These are phyloP conservation scores for Drosophila pruinosa DNA, from an alignment of 1,140 invertebrate genomes.

Conservation along the genomic window DNA sequence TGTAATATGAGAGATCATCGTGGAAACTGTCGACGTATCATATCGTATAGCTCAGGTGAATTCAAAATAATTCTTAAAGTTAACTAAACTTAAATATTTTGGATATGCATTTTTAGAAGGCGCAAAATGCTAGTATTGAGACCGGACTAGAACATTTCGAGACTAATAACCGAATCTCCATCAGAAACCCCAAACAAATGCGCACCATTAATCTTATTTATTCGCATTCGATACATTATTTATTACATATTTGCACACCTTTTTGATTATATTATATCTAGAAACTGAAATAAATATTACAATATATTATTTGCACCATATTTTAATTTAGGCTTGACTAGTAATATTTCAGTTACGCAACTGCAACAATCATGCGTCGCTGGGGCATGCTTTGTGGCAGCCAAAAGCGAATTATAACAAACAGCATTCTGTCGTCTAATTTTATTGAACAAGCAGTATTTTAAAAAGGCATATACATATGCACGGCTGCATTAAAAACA, in stretches of 20 bases:
- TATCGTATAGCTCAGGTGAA: conserved; percentile 70
- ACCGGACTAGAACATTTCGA: not conserved
- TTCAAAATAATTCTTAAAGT: not conserved
- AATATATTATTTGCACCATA: too few species aligned
- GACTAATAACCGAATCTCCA: conserved; percentile 58
- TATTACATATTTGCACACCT: conserved; percentile 23
- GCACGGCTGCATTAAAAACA: too few species aligned
- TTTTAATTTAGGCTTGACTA: too few species aligned
- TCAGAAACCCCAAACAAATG: conserved; percentile 23
- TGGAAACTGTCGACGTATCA: conserved; percentile 69
- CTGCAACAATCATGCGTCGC: too few species aligned
- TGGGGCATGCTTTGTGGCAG: too few species aligned
- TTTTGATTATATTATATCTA: too few species aligned
- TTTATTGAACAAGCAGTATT: too few species aligned
- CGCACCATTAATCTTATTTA: conserved; percentile 23
- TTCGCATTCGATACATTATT: conserved; percentile 27
- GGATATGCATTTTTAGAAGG: conserved; percentile 44
- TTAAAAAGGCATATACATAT: too few species aligned
- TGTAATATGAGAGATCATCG: conserved; percentile 79
- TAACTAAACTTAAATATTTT: not conserved
- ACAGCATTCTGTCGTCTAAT: too few species aligned
- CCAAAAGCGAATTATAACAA: too few species aligned
- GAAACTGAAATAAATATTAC: too few species aligned
- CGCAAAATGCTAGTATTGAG: conserved; percentile 47
- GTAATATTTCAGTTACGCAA: too few species aligned